These are phyloP conservation scores for Labeo calbasu DNA, from an alignment of 2,797 vertebrate genomes.

Conservation along the genomic window DNA sequence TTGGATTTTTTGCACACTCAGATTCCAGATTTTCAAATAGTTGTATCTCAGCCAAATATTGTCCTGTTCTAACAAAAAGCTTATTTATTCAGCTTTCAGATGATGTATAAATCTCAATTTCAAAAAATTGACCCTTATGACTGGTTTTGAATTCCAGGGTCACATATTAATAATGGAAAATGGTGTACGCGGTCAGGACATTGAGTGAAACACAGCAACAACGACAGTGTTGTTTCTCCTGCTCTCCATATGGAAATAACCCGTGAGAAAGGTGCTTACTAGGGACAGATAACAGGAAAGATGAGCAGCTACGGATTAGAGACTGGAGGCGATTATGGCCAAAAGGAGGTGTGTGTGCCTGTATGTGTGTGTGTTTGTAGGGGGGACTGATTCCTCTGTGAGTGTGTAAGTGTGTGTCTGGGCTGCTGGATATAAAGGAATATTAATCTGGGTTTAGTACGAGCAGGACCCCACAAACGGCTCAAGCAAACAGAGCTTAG, in stretches of 20 bases:
- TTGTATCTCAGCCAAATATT: no score
- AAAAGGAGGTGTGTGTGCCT: constrained; percentile 41
- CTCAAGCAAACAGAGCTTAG: constrained; percentile 95
- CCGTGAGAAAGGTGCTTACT: constrained; percentile 91
- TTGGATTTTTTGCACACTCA: no score
- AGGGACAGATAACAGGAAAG: constrained; percentile 92
- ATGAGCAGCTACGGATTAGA: constrained; percentile 97
- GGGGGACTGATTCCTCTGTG: constrained; percentile 61
- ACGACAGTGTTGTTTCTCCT: constrained; percentile 73
- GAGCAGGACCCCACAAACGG: constrained; percentile 92
- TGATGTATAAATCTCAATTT: no score
- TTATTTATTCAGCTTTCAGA: no score
- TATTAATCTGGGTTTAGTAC: constrained; percentile 99
- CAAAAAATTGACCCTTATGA: no score
- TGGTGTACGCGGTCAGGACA: constrained; percentile 54
- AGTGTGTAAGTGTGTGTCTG: constrained; percentile 80
- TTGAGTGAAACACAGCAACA: constrained; percentile 61
- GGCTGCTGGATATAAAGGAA: constrained; percentile 87
- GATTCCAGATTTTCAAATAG: no score
- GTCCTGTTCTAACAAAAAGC: no score
- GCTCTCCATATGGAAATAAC: constrained; percentile 74
- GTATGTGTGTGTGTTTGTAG: constrained; percentile 21
- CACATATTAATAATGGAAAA: neutral
- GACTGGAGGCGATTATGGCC: constrained; percentile 89
- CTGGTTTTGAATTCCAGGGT: no score